Percentiles rank a stretch among this genome's conserved stretches.
Evolutionary conservation across 2,888 invertebrate species (phyloP).

Genomic region (Tipula confusa): DNA sequence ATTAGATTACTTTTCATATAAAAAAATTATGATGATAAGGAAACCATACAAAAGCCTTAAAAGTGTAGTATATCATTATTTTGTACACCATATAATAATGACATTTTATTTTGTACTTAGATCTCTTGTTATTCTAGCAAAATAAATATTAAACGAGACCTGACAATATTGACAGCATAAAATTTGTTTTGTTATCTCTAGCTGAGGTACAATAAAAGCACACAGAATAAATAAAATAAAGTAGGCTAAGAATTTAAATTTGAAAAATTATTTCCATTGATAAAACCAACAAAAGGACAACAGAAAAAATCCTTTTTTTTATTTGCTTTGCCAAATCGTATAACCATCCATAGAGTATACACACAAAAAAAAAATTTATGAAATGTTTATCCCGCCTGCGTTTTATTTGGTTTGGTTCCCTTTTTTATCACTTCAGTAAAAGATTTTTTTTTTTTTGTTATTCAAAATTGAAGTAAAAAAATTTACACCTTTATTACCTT

Average conservation of each 20-base stretch:
- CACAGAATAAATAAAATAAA: neutral
- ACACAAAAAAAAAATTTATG: neutral
- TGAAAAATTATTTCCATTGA: constrained; percentile 5
- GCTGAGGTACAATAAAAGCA: neutral
- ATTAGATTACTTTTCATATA: neutral
- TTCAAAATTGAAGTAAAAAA: neutral
- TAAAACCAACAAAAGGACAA: neutral
- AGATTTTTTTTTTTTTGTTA: neutral
- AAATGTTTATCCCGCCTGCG: neutral
- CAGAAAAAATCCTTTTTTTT: neutral
- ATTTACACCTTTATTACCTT: constrained; percentile 12
- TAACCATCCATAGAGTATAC: neutral
- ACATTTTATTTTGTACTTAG: neutral
- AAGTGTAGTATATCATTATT: neutral
- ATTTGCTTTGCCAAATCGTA: neutral
- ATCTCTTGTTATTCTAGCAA: neutral
- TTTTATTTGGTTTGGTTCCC: neutral
- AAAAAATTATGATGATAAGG: neutral
- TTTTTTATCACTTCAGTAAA: neutral
- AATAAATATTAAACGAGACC: neutral
- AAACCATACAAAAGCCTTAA: neutral
- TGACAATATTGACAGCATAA: constrained; percentile 3
- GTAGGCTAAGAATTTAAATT: neutral
- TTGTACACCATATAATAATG: neutral
- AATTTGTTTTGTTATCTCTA: neutral